Conservation (phyloP, 2,113 vertebrate species). For the Cinclus mexicanus region DNA sequence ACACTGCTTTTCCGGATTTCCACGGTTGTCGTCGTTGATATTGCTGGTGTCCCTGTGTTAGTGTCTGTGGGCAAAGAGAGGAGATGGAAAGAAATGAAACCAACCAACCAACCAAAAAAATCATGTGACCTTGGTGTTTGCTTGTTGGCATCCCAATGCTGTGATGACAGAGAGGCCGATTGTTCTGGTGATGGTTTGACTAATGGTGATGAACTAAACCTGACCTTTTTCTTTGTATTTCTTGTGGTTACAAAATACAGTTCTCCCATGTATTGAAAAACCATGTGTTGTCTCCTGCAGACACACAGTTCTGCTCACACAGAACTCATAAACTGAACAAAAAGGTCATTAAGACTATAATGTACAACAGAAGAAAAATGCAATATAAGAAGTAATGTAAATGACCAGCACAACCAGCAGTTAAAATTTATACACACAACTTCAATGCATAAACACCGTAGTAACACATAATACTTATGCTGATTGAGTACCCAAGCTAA, state of each 20-base stretch:
- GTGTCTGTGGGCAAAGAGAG: constrained; percentile 68
- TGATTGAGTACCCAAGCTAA: not conserved
- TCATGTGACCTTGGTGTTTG: not conserved
- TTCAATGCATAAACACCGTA: not conserved
- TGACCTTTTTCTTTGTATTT: not conserved
- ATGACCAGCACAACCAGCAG: not conserved
- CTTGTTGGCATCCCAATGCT: not conserved
- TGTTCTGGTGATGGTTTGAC: not conserved
- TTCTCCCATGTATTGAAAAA: not conserved
- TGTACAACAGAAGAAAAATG: not conserved
- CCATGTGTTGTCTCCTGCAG: not conserved
- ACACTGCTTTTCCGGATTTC: constrained; percentile 67
- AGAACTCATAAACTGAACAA: not conserved
- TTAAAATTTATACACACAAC: not conserved
- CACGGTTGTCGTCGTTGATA: constrained; percentile 67
- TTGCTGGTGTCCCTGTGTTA: constrained; percentile 73
- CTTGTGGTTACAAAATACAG: not conserved
- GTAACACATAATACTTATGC: not conserved
- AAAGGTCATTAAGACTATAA: not conserved
- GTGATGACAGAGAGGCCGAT: not conserved
- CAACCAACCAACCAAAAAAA: not conserved
- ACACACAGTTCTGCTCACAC: not conserved
- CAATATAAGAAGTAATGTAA: not conserved
- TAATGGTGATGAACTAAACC: not conserved
- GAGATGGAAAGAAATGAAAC: not conserved